phyloP scores from a whole-genome alignment of 1,140 invertebrate species.

The Euura saliciscinereae region DNA sequence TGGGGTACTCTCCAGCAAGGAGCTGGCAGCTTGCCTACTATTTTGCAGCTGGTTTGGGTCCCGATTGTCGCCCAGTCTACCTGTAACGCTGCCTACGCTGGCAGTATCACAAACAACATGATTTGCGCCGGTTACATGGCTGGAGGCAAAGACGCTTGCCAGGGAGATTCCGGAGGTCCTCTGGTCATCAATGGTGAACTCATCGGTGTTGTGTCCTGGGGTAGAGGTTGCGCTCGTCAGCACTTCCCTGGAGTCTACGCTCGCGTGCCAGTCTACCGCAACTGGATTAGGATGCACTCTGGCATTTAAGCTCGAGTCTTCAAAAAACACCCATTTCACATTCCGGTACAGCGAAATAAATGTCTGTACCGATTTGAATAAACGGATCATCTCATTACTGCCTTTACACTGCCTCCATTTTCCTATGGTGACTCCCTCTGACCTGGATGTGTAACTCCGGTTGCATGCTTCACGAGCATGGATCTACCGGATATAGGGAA shows the following conservation, averaged over 20 bases:
- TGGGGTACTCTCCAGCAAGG: background rate
- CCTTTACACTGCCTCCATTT: too few species aligned
- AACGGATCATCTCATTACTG: too few species aligned
- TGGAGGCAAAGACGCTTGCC: slow-evolving; percentile 61
- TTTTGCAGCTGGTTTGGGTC: slow-evolving; percentile 34
- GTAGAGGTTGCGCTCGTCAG: slow-evolving; percentile 59
- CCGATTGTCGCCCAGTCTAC: slow-evolving; percentile 30
- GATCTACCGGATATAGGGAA: too few species aligned
- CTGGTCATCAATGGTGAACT: slow-evolving; percentile 51
- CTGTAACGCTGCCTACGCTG: slow-evolving; percentile 32
- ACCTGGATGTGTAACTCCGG: too few species aligned
- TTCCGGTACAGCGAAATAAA: too few species aligned
- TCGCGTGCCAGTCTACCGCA: slow-evolving; percentile 50
- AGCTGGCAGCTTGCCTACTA: slow-evolving; percentile 13
- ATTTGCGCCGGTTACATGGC: slow-evolving; percentile 56
- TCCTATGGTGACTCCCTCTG: too few species aligned
- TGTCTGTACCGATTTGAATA: too few species aligned
- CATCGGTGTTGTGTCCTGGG: slow-evolving; percentile 65
- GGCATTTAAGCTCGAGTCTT: too few species aligned
- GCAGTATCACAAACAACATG: slow-evolving; percentile 33
- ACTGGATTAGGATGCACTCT: too few species aligned
- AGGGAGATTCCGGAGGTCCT: slow-evolving; percentile 60
- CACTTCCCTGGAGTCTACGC: slow-evolving; percentile 65
- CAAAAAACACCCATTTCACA: too few species aligned
- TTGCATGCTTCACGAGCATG: too few species aligned